Conservation (phyloP, 2,888 invertebrate genomes). For the Acronicta alni region DNA sequence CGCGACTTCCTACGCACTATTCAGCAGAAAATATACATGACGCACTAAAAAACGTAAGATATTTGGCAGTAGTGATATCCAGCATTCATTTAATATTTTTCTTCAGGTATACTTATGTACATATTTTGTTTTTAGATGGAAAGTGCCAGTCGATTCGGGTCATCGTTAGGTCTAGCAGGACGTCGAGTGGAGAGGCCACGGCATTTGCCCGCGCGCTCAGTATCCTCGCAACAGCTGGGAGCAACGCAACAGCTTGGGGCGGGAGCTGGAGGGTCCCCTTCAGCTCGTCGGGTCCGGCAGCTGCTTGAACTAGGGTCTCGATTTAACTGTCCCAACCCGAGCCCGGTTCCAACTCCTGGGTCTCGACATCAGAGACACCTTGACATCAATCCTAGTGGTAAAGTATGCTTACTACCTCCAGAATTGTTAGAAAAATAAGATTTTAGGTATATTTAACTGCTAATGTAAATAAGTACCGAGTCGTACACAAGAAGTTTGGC, state of each 20-base stretch:
- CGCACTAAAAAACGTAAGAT: slow-evolving; percentile 94
- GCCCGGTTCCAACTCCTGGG: slow-evolving; percentile 94
- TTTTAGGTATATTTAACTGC: no score
- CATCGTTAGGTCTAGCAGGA: slow-evolving; percentile 87
- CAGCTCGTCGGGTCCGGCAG: slow-evolving; percentile 94
- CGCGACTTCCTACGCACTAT: slow-evolving; percentile 93
- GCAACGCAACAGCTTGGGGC: slow-evolving; percentile 73
- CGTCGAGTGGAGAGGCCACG: slow-evolving; percentile 87
- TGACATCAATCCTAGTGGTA: slow-evolving; percentile 96
- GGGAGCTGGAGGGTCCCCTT: slow-evolving; percentile 90
- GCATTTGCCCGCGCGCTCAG: slow-evolving; percentile 92
- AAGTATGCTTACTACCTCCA: slow-evolving; percentile 24
- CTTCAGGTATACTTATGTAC: slow-evolving; percentile 12
- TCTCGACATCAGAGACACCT: slow-evolving; percentile 94
- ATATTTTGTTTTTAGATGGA: slow-evolving; percentile 75
- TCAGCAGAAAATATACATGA: slow-evolving; percentile 97
- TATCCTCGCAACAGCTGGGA: slow-evolving; percentile 92
- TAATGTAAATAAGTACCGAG: no score
- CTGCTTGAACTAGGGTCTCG: slow-evolving; percentile 92
- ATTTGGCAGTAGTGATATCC: slow-evolving; percentile 4
- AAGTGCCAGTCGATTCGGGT: slow-evolving; percentile 90
- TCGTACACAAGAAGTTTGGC: no score
- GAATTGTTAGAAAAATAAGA: no score
- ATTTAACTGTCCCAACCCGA: slow-evolving; percentile 91
- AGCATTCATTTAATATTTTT: background rate